Evolutionary conservation across 1,140 invertebrate species (phyloP), one percentile per base, ranked within the genome.

Genomic region (Drosophila guanche): DNA sequence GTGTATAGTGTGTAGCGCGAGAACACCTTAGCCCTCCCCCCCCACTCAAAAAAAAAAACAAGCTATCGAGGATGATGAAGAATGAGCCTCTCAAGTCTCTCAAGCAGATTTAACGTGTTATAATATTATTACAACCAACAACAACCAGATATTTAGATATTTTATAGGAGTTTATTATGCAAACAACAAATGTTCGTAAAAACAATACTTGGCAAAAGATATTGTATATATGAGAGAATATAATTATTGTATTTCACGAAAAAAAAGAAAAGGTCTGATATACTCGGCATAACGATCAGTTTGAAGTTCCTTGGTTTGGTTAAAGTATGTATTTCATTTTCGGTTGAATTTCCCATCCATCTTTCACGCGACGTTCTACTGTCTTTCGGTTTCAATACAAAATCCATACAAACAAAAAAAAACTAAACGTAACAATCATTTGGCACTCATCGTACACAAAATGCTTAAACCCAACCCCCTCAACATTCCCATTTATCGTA

Each of bases 91-190:
- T n/a, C n/a, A n/a, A n/a, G 16, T 20, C 16, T 55, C 53, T 55
- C 53, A 55, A 55, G 43, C 42, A 55, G 22, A 41, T 29, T n/a
- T 40, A 45, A 55, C 16, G 53, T 52, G 50, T 33, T 51, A 10
- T 29, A 29, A 10, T 29, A 29, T 52, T 43, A 41, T 45, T 7
- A 23, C 25, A n/a, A 51, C 42, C 51, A 12, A 23, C 25, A n/a
- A 51, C 42, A 20, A 20, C 16, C 16, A 41, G 55, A 77, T 59
- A 65, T 54, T 62, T 48, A 40, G 22, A 58, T 54, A 83, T 78
- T 76, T 84, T 79, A 85, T 76, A 84, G 71, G 59, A 79, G 76
- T 79, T 76, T 84, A 80, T 72, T 66, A 76, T 58, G 46, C 58
- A 46, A 62, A 46, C 57, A 37, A 50, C 57, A 37, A 37, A 61